Conservation (phyloP, 2,888 invertebrate species). For the Zele albiditarsus region DNA sequence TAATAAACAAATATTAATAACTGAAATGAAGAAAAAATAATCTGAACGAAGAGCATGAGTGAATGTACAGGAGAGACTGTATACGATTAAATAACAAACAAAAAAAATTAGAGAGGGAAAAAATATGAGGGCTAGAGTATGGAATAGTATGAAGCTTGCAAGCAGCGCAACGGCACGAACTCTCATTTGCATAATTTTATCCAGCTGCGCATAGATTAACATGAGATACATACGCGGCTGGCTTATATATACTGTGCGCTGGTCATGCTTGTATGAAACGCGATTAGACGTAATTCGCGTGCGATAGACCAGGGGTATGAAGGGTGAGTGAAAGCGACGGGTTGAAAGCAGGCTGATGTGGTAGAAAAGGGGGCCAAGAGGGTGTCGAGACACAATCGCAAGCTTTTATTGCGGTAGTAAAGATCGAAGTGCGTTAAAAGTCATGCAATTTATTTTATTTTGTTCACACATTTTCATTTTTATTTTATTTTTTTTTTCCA, state of each 20-base stretch:
- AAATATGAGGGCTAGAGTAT: not conserved
- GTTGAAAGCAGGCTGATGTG: not conserved
- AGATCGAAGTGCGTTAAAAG: not conserved
- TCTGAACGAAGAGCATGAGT: not conserved
- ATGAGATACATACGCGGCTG: slow-evolving; percentile 35
- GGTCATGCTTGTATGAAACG: slow-evolving; percentile 35
- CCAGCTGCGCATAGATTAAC: slow-evolving; percentile 47
- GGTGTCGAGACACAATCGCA: not conserved
- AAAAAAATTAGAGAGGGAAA: slow-evolving; percentile 19
- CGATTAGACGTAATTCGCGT: slow-evolving; percentile 32
- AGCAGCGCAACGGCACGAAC: slow-evolving; percentile 16
- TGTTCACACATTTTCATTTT: slow-evolving; percentile 8
- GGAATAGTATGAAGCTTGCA: slow-evolving; percentile 4
- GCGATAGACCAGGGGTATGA: slow-evolving; percentile 1
- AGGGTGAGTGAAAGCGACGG: not conserved
- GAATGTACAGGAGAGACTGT: not conserved
- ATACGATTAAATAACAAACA: not conserved
- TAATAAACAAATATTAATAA: not conserved
- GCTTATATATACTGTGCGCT: slow-evolving; percentile 5
- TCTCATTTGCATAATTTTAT: slow-evolving; percentile 48
- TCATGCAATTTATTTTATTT: slow-evolving; percentile 16
- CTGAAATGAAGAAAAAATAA: not conserved
- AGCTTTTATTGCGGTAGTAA: slow-evolving; percentile 8
- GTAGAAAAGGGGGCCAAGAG: not conserved
- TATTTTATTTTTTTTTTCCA: not conserved